phyloP scores from a whole-genome alignment of 53 echinoderm and acorn worm genomes.

The Glandiceps talaboti region DNA sequence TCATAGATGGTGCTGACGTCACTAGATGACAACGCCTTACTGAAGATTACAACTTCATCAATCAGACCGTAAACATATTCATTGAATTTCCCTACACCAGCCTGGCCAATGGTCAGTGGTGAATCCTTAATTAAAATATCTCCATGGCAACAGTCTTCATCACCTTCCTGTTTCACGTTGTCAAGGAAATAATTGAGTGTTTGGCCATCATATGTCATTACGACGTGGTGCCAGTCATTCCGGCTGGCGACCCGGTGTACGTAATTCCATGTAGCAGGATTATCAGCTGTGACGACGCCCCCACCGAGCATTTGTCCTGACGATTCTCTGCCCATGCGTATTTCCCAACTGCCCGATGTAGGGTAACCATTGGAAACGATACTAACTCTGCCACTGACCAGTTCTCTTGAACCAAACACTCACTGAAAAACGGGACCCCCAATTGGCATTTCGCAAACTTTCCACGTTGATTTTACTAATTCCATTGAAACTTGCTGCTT shows the following conservation, averaged over 20 bases:
- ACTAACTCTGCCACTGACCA: conserved; percentile 19
- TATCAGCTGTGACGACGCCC: conserved; percentile 20
- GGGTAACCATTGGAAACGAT: conserved; percentile 42
- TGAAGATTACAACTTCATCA: conserved; percentile 49
- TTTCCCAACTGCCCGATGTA: conserved; percentile 51
- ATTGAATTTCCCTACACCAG: conserved; percentile 10
- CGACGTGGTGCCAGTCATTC: conserved; percentile 47
- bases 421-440: conserved; percentile 36
- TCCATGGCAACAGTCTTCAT: conserved; percentile 32
- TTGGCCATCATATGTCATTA: too few relatives aligned
- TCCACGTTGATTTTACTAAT: conserved; percentile 23
- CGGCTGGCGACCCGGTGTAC: background rate
- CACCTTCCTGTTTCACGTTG: too few relatives aligned
- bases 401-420: conserved; percentile 66
- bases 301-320: conserved; percentile 38
- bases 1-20: too few relatives aligned
- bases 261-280: conserved; percentile 25
- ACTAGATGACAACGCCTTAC: conserved; percentile 1
- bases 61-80: conserved; percentile 51
- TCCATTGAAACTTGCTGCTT: conserved; percentile 35
- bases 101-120: conserved; percentile 52
- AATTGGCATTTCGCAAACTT: conserved; percentile 20
- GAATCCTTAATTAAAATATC: conserved; percentile 21
- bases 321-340: conserved; percentile 40
- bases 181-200: too few relatives aligned